Base-by-base conservation (phyloP, 2,113 vertebrate species). In the Callorhinus ursinus region DNA sequence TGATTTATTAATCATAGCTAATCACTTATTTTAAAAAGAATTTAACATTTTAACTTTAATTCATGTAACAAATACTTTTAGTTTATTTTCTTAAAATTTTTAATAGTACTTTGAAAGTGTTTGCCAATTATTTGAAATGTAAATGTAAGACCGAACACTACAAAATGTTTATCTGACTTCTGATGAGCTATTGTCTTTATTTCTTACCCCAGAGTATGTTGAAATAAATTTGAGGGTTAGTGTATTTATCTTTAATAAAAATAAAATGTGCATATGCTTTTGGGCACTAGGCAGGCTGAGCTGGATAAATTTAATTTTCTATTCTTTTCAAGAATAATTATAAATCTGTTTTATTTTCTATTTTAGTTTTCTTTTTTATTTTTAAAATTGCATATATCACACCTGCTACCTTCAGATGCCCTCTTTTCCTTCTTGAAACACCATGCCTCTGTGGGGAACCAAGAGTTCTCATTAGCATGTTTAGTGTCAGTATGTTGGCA, bases 41-140 rank as follows among this genome's bases (percentile, higher is more conserved):
- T 90, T 71, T 74, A 71, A 55, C 5, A 61, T 55, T 93, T 81
- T 93, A 89, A 69, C 69, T 77, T 81, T 86, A 72, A 90, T 59
- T 76, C n/a, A 84, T n/a, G 6, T 5, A 87, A 24, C 46, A 87
- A 92, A 9, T 55, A 71, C 33, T 87, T 90, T 55, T 18, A 82
- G 2, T 79, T 94, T 71, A 77, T 88, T 94, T 87, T 81, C 42
- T 31, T 69, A 18, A 74, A 72, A 55, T 21, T 59, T 16, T 92
- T 76, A 72, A 5, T 14, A 90, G 31, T 10, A 22, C 15, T 77
- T 90, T 85, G 4, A 84, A 92, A 53, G 4, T 42, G 1, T 86
- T 91, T 95, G 24, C 8, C 4, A 53, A 18, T 90, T 80, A 83
- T 59, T 90, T 90, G 24, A 92, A 76, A 55, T 88, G 39, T 24